These are phyloP conservation scores for Chiridota heheva DNA, from an alignment of 35 echinoderm and acorn worm species.

Conservation along the genomic window DNA sequence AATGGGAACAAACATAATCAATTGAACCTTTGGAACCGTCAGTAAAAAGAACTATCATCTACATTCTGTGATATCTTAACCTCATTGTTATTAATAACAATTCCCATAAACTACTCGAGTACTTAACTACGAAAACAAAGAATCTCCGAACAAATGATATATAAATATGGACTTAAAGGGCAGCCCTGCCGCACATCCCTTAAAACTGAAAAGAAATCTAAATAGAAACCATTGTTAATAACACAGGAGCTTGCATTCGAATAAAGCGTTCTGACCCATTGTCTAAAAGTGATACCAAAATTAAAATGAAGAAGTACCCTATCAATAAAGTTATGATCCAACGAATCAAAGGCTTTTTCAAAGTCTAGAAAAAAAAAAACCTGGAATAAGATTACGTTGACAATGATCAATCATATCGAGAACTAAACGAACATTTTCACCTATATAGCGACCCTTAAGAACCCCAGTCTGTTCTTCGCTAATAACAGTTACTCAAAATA, in stretches of 20 bases:
- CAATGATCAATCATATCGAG: not conserved
- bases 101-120: conserved; percentile 10
- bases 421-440: not conserved
- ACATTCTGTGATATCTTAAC: not conserved
- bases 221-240: not conserved
- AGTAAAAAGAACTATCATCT: conserved; percentile 1
- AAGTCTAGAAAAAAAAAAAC: no score
- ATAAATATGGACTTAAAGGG: not conserved
- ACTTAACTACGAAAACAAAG: no score
- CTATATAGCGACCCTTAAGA: conserved; percentile 21
- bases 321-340: not conserved
- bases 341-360: conserved; percentile 4
- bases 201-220: not conserved
- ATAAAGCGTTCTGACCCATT: conserved; percentile 2
- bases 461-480: conserved; percentile 9
- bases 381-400: no score
- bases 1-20: no score
- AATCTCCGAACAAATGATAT: no score
- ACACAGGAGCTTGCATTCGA: not conserved
- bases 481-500: not conserved
- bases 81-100: not conserved
- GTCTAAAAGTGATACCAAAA: not conserved
- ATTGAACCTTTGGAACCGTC: no score
- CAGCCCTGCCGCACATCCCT: conserved; percentile 12
- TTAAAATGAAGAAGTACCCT: not conserved